These are phyloP conservation scores for Hypanus sabinus DNA, from an alignment of 2,113 vertebrate genomes.

Conservation along the genomic window DNA sequence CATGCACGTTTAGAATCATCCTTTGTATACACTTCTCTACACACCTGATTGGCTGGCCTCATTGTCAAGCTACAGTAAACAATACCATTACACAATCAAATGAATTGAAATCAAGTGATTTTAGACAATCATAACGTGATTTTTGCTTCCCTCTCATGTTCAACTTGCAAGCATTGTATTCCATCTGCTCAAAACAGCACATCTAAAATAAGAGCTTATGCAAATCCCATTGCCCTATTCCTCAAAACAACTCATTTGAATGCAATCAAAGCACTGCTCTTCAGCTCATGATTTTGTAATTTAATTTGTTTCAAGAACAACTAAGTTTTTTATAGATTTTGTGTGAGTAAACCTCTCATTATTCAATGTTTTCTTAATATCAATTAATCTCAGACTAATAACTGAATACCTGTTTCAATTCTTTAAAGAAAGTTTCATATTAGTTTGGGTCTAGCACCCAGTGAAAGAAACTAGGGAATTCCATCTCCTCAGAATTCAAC, in stretches of 20 bases:
- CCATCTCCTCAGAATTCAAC: background rate
- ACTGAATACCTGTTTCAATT: background rate
- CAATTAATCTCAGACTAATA: conserved; percentile 16
- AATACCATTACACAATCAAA: background rate
- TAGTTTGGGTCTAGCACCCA: background rate
- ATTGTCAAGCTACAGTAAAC: background rate
- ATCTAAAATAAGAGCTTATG: background rate
- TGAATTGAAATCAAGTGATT: background rate
- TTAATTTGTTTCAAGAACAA: conserved; percentile 13
- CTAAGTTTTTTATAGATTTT: conserved; percentile 13
- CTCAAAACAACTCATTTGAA: background rate
- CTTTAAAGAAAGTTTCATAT: background rate
- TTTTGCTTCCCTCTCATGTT: background rate
- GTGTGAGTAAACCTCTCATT: background rate
- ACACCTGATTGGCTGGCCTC: background rate
- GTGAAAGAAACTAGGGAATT: background rate
- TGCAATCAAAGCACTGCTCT: background rate
- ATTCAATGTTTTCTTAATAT: background rate
- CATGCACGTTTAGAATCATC: background rate
- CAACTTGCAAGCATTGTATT: background rate
- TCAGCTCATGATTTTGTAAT: background rate
- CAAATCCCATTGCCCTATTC: background rate
- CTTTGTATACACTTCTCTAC: background rate
- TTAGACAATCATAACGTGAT: background rate
- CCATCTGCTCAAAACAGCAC: background rate